Base-by-base conservation (phyloP, 2,113 vertebrate species). In the Muntiacus muntjak region DNA sequence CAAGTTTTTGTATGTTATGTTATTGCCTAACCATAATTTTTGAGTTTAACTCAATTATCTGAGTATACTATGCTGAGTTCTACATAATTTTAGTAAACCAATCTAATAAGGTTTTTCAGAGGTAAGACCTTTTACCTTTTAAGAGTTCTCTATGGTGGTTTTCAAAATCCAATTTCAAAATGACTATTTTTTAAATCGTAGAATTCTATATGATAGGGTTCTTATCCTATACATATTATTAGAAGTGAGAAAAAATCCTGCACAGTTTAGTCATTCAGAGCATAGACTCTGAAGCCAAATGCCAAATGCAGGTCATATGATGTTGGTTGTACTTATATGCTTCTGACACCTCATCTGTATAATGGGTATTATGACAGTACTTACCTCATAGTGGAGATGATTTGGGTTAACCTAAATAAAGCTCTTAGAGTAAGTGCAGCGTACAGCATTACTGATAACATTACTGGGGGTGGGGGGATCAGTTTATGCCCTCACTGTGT, bases 151-250 rank as follows among this genome's bases (percentile, higher is more conserved):
- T 85, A 40, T 76, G 19, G 7, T 58, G 5, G 6, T 64, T 87
- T 89, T 87, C 52, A 87, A 92, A 87, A 95, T 23, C 52, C 57
- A 52, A 28, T 92, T 93, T 94, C 16, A 81, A 90, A 94, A 81
- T 74, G 23, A 93, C 36, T 54, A 19, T 85, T 23, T 87, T 84
- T 71, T 33, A 14, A 83, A 81, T 23, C 71, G 28, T 28, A 58
- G 33, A 74, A 79, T 95, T 84, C 60, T 92, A 9, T 52, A 78
- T 5, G 1, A 21, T 47, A 50, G 33, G 33, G 57, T 64, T 93
- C 23, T 67, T 74, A 67, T 62, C 25, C 55, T 93, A 14, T 11
- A 62, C n/a, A 47, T 84, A n/a, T 95, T 36, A 71, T 36, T 57
- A 94, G 54, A 71, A 89, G 54, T 83, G 36, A 92, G n/a, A 92